These are phyloP conservation scores for Mesorhabditis belari DNA, from an alignment of 2,888 invertebrate species.

Conservation along the genomic window DNA sequence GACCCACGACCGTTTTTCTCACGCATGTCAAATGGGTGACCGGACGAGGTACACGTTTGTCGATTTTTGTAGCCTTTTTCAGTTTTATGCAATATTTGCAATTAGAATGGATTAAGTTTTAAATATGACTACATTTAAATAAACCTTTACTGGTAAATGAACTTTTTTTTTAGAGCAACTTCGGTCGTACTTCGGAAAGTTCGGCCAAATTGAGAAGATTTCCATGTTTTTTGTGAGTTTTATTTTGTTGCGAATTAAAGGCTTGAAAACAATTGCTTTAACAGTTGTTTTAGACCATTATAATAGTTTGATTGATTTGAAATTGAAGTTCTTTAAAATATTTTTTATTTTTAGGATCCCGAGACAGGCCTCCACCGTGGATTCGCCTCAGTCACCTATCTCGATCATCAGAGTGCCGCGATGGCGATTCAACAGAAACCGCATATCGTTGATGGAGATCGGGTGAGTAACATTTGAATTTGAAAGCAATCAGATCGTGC, in stretches of 20 bases:
- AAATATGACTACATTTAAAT: slow-evolving; percentile 1
- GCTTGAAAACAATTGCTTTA: neutral
- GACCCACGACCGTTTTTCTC: slow-evolving; percentile 35
- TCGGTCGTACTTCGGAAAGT: slow-evolving; percentile 46
- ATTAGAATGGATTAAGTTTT: neutral
- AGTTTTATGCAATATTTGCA: neutral
- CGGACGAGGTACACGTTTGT: slow-evolving; percentile 30
- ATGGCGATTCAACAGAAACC: slow-evolving; percentile 76
- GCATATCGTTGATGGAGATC: slow-evolving; percentile 83
- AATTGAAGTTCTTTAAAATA: neutral
- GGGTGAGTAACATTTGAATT: slow-evolving; percentile 62
- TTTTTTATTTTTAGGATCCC: slow-evolving; percentile 65
- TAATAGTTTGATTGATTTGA: neutral
- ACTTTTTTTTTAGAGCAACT: slow-evolving; percentile 29
- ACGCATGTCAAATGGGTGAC: slow-evolving; percentile 51
- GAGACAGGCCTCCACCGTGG: slow-evolving; percentile 83
- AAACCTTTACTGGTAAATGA: neutral
- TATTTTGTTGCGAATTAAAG: neutral
- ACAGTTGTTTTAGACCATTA: neutral
- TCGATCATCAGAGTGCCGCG: slow-evolving; percentile 84
- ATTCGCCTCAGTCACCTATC: slow-evolving; percentile 95
- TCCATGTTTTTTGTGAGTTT: slow-evolving; percentile 46
- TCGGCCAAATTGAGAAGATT: slow-evolving; percentile 40
- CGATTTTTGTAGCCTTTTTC: neutral
- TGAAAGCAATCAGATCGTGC: no score